phyloP scores from a whole-genome alignment of 2,113 vertebrate genomes.

The Muntiacus muntjak region DNA sequence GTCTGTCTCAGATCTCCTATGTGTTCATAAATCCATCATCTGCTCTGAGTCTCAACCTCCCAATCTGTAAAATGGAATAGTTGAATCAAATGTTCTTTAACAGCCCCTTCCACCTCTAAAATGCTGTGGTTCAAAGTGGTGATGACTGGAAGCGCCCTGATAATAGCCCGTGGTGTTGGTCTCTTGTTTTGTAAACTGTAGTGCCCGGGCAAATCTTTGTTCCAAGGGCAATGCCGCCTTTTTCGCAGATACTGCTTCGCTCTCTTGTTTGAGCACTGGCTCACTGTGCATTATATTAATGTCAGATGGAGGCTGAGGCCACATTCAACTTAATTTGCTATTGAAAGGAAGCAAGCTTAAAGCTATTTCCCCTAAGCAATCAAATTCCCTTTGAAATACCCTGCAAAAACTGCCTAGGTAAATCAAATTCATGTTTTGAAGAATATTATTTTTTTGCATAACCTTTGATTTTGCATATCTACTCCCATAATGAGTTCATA shows the following conservation, averaged over 20 bases:
- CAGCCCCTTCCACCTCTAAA: not conserved
- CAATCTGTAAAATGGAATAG: not conserved
- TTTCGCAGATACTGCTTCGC: not conserved
- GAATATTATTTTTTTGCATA: not conserved
- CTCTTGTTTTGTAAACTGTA: not conserved
- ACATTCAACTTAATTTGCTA: not conserved
- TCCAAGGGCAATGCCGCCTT: not conserved
- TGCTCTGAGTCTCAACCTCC: not conserved
- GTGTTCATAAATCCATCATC: not conserved
- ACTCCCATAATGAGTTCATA: not conserved
- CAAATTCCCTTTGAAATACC: not conserved
- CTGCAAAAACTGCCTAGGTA: not conserved
- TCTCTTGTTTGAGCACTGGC: not conserved
- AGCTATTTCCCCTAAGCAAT: not conserved
- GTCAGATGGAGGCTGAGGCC: not conserved
- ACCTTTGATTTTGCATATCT: not conserved
- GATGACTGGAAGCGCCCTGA: not conserved
- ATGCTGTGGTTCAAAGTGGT: not conserved
- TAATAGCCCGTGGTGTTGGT: not conserved
- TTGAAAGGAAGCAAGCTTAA: constrained; percentile 12
- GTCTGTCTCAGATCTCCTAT: not conserved
- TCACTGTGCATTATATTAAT: not conserved
- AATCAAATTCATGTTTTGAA: not conserved
- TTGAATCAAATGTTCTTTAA: not conserved
- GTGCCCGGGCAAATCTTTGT: not conserved